Evolutionary conservation across 2,888 invertebrate species (phyloP).

Genomic region (Diachrysia chrysitis): DNA sequence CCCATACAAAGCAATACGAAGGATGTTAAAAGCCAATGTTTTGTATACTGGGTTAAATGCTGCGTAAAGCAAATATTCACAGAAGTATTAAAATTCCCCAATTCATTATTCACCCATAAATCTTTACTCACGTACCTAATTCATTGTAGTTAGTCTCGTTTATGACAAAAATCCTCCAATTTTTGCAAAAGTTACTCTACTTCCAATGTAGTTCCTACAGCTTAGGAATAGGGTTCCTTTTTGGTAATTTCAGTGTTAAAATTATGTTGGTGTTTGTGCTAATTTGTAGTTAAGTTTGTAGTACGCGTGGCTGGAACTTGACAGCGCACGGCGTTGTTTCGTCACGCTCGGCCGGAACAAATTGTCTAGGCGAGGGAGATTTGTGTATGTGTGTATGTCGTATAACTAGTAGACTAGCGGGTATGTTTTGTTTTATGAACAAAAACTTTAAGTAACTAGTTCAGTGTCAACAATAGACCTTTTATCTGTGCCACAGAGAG

Average conservation of each 20-base stretch:
- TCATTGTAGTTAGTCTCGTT: slow-evolving; percentile 63
- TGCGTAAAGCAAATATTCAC: slow-evolving; percentile 40
- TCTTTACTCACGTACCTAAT: slow-evolving; percentile 75
- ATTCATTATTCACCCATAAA: slow-evolving; percentile 72
- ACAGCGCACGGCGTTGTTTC: slow-evolving; percentile 80
- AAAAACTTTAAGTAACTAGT: slow-evolving; percentile 18
- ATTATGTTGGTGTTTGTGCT: slow-evolving; percentile 54
- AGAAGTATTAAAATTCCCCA: slow-evolving; percentile 39
- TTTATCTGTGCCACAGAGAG: background rate
- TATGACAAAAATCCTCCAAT: slow-evolving; percentile 59
- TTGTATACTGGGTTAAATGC: background rate
- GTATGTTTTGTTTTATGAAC: slow-evolving; percentile 18
- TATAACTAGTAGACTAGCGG: slow-evolving; percentile 15
- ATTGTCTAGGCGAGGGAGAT: slow-evolving; percentile 80
- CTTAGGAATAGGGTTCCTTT: slow-evolving; percentile 47
- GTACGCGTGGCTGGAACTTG: slow-evolving; percentile 82
- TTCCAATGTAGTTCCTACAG: slow-evolving; percentile 23
- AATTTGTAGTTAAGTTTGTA: slow-evolving; percentile 72
- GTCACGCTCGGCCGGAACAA: slow-evolving; percentile 86
- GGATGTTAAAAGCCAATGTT: background rate
- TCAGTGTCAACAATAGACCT: background rate
- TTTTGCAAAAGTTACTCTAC: slow-evolving; percentile 32
- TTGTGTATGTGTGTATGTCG: slow-evolving; percentile 45
- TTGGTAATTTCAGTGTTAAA: slow-evolving; percentile 20
- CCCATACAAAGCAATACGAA: background rate